phyloP scores from a whole-genome alignment of 2,113 vertebrate species.

The Sphyrna mokarran region DNA sequence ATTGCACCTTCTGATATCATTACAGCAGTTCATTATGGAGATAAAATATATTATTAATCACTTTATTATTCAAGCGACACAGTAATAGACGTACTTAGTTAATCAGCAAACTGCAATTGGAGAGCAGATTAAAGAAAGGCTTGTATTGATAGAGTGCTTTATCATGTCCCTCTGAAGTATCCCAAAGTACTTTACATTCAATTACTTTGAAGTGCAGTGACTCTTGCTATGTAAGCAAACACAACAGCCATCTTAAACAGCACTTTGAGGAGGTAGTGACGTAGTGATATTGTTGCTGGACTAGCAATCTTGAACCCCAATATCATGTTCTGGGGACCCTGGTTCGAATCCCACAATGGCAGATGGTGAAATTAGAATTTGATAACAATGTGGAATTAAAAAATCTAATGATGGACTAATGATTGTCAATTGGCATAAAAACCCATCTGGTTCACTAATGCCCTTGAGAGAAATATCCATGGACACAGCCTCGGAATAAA shows the following conservation, averaged over 20 bases:
- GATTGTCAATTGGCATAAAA: no score
- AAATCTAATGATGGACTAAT: no score
- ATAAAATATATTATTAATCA: constrained; percentile 34
- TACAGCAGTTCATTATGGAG: constrained; percentile 21
- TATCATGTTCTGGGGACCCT: no score
- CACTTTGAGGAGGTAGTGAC: neutral
- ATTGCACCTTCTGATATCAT: constrained; percentile 14
- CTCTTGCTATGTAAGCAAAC: neutral
- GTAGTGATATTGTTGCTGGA: no score
- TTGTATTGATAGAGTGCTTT: neutral
- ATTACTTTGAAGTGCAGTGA: constrained; percentile 9
- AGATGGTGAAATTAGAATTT: no score
- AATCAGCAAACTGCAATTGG: constrained; percentile 16
- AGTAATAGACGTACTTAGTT: neutral
- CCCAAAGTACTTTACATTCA: neutral
- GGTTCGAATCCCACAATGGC: no score
- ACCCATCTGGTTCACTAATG: no score
- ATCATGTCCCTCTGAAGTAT: neutral
- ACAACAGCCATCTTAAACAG: neutral
- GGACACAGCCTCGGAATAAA: no score
- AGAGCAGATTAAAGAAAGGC: neutral
- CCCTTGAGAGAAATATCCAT: no score
- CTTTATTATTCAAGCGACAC: constrained; percentile 2
- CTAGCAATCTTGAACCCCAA: no score
- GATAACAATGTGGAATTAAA: no score